Percentiles rank a stretch among this genome's conserved stretches.
phyloP scores from a whole-genome alignment of 2,797 vertebrate species.

The Pseudochirops corinnae region DNA sequence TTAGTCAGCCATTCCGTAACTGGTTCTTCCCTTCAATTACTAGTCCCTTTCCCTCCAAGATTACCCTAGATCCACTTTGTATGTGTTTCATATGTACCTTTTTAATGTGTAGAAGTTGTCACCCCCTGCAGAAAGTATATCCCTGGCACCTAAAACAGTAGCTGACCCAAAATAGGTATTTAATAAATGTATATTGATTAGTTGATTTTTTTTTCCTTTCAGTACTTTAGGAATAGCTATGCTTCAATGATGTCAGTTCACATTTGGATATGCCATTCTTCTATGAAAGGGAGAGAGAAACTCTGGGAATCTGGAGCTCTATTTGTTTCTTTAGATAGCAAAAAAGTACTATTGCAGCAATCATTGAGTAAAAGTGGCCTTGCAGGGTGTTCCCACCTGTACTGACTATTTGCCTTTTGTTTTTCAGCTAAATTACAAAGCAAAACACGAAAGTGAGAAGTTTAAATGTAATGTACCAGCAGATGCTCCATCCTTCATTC shows the following conservation, averaged over 20 bases:
- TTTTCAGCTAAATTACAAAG: slow-evolving; percentile 94
- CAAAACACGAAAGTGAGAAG: slow-evolving; percentile 91
- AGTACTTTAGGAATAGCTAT: not conserved
- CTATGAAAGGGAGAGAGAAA: not conserved
- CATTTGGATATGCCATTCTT: not conserved
- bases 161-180: not conserved
- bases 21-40: not conserved
- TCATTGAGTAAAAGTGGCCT: not conserved
- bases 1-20: not conserved
- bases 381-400: slow-evolving; percentile 9
- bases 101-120: not conserved
- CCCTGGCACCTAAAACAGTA: not conserved
- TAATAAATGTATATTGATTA: not conserved
- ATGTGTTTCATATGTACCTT: slow-evolving; percentile 14
- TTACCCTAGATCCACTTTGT: not conserved
- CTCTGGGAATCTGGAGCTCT: not conserved
- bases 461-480: slow-evolving; percentile 89
- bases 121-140: not conserved
- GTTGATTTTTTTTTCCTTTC: not conserved
- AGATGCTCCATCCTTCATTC: slow-evolving; percentile 93
- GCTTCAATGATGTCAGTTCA: not conserved
- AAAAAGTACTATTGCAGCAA: not conserved
- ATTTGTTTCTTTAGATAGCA: not conserved
- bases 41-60: not conserved
- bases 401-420: slow-evolving; percentile 10